A percentile compares a stretch with the other conserved stretches of the same genome.
Evolutionary conservation across 2,797 vertebrate species (phyloP).

Genomic region (Falco biarmicus): DNA sequence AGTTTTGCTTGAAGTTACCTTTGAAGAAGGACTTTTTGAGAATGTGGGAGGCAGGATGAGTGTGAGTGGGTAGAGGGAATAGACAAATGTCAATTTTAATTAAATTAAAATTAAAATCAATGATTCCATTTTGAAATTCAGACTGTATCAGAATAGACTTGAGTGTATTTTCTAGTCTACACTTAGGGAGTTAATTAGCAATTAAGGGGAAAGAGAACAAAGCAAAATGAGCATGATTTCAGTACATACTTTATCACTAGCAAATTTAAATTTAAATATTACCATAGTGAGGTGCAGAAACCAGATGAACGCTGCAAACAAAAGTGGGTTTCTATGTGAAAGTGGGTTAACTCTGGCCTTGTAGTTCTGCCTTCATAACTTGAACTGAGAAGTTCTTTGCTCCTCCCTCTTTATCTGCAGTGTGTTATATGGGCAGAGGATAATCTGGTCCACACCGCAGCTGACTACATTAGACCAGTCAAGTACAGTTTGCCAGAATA

Average conservation of each 20-base stretch:
- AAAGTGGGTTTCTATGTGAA: neutral
- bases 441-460: neutral
- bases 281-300: neutral
- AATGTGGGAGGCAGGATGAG: neutral
- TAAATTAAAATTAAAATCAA: neutral
- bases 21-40: neutral
- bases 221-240: neutral
- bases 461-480: neutral
- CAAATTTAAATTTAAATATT: neutral
- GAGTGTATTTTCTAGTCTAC: neutral
- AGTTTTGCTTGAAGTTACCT: neutral
- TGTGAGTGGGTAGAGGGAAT: neutral
- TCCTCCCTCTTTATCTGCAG: neutral
- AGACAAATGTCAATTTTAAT: neutral
- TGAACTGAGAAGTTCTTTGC: neutral
- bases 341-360: neutral
- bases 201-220: neutral
- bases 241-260: neutral
- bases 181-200: neutral
- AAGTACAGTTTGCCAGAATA: neutral
- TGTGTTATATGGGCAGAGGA: neutral
- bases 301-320: neutral
- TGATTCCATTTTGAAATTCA: neutral
- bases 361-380: neutral
- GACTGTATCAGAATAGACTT: neutral